phyloP scores from a whole-genome alignment of 2,888 invertebrate species.

The Griposia aprilina region DNA sequence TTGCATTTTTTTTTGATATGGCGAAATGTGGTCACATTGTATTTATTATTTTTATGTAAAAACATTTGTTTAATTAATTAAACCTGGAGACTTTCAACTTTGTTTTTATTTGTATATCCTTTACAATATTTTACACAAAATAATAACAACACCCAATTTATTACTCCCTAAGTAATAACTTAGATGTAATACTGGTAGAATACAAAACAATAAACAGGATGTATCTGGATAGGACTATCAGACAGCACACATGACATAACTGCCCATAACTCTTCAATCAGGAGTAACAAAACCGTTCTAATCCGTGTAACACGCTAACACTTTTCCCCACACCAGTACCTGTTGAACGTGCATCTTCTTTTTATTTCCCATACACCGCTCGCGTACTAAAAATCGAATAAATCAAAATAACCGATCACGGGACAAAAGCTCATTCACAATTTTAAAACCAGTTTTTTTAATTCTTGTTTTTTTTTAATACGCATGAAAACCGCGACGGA shows the following conservation, averaged over 20 bases:
- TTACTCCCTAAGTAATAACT: too few relatives aligned
- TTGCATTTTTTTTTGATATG: neutral
- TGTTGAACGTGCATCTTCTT: constrained; percentile 86
- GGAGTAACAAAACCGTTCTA: constrained; percentile 46
- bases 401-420: constrained; percentile 90
- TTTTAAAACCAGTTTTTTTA: constrained; percentile 85
- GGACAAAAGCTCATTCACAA: constrained; percentile 87
- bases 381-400: constrained; percentile 89
- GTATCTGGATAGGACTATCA: neutral
- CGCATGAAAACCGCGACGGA: constrained; percentile 75
- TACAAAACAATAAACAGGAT: too few relatives aligned
- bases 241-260: constrained; percentile 9
- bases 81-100: neutral
- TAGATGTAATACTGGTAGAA: too few relatives aligned
- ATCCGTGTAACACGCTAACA: constrained; percentile 60
- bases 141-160: too few relatives aligned
- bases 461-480: constrained; percentile 76
- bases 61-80: neutral
- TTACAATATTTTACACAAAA: too few relatives aligned
- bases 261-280: constrained; percentile 31
- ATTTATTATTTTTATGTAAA: neutral
- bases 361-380: constrained; percentile 83
- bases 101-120: too few relatives aligned
- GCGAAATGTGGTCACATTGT: neutral
- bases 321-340: constrained; percentile 81